Evolutionary conservation across 2,113 vertebrate genomes (phyloP).

Genomic region (Myodes glareolus): DNA sequence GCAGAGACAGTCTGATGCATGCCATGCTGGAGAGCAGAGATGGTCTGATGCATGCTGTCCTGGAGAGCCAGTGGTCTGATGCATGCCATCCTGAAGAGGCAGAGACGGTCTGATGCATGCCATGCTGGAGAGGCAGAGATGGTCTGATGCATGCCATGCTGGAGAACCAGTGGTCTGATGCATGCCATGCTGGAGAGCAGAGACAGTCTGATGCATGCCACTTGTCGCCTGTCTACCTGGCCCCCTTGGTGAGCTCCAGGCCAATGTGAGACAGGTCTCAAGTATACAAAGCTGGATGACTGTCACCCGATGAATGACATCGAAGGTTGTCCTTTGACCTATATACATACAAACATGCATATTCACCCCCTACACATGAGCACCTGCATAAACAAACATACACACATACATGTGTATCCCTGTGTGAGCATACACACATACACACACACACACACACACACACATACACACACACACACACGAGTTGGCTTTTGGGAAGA

Average conservation of each 20-base stretch:
- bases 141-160: no score
- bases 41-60: no score
- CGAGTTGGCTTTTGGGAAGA: neutral
- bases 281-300: neutral
- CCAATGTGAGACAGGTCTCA: neutral
- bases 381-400: neutral
- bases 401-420: neutral
- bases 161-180: no score
- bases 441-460: neutral
- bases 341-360: neutral
- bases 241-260: neutral
- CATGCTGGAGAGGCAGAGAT: no score
- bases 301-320: neutral
- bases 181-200: no score
- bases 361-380: neutral
- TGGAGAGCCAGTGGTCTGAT: neutral
- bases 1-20: no score
- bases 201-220: no score
- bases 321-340: neutral
- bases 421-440: neutral
- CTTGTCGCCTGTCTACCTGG: neutral
- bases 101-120: neutral
- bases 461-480: neutral
- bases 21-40: no score
- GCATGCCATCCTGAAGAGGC: no score